Base-by-base conservation (phyloP, 2,797 vertebrate genomes). In the Brachyalestes nurse region DNA sequence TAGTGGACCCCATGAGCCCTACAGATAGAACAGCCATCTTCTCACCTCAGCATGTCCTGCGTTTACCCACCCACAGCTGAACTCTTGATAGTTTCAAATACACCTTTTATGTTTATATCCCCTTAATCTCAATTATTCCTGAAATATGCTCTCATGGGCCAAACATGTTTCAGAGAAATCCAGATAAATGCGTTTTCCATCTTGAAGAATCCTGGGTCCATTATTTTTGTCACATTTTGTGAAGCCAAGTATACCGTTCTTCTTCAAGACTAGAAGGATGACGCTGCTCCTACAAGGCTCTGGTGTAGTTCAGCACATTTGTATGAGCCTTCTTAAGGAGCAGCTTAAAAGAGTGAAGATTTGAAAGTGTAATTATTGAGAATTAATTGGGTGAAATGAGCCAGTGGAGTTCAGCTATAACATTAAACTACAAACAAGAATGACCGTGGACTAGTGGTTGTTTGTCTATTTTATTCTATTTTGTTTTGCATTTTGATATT, bases 101-200 rank as follows among this genome's bases (percentile, higher is more conserved):
- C 19, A 7, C 34, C 34, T 13, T 6, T 12, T 42, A 5, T 42
- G 55, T 73, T 60, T 73, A 73, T 13, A 58, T 34, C 72, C 53
- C n/a, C 55, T 72, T 57, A 72, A 72, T 72, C 53, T 72, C 28
- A n/a, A 25, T 23, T 42, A 8, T 58, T 51, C 34, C 9, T 38
- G 17, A 28, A 58, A 58, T 40, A 58, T 8, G 9, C 51, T 57
- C 28, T 28, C 55, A 6, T 16, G 12, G 55, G 34, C 34, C 55
- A 60, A 10, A 13, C 14, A 55, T 38, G 8, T 55, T 53, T 38
- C 69, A 57, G 38, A 73, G n/a, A 12, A 16, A 6, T 58, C 53
- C 19, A 38, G 55, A 16, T 23, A 60, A 12, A n/a, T 7, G 21
- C 19, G 7, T 21, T 42, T n/a, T 12, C 19, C 71, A 42, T 53